A percentile compares a stretch with the other conserved stretches of the same genome.
phyloP scores from a whole-genome alignment of 2,888 invertebrate genomes.

The Celastrina argiolus region DNA sequence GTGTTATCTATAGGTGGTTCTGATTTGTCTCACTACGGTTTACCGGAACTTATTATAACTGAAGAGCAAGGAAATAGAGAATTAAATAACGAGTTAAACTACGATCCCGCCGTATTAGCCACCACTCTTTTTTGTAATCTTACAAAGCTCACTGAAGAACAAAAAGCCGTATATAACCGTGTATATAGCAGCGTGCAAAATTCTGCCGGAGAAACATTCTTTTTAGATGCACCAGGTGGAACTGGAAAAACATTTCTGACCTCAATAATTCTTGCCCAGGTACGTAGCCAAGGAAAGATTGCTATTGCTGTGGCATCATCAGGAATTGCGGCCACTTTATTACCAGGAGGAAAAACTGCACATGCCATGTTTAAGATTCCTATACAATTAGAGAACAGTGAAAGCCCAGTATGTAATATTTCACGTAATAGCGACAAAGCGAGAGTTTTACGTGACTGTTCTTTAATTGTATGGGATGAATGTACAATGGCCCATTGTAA shows the following conservation, averaged over 20 bases:
- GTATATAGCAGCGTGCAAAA: neutral
- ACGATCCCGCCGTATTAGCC: too few species aligned
- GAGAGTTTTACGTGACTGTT: constrained; percentile 34
- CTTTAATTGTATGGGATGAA: constrained; percentile 24
- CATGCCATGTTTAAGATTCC: constrained; percentile 46
- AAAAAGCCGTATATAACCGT: too few species aligned
- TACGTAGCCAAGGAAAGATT: constrained; percentile 36
- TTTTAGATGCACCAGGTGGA: constrained; percentile 32
- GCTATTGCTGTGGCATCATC: constrained; percentile 44
- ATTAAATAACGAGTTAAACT: too few species aligned
- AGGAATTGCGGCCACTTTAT: constrained; percentile 41
- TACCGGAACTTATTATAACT: too few species aligned
- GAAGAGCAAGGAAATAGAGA: too few species aligned
- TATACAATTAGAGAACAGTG: too few species aligned
- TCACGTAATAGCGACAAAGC: constrained; percentile 39
- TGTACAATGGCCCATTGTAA: constrained; percentile 26
- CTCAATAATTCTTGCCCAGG: constrained; percentile 31
- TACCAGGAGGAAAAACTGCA: constrained; percentile 47
- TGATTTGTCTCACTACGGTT: too few species aligned
- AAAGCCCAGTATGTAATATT: constrained; percentile 36
- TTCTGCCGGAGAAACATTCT: constrained; percentile 32
- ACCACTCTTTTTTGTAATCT: too few species aligned
- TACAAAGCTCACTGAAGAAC: too few species aligned
- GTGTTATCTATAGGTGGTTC: too few species aligned
- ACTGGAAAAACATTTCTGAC: constrained; percentile 34